Conservation (phyloP, 30 jellyfish, hydroid and myxozoan genomes). For the Kudoa iwatai region DNA sequence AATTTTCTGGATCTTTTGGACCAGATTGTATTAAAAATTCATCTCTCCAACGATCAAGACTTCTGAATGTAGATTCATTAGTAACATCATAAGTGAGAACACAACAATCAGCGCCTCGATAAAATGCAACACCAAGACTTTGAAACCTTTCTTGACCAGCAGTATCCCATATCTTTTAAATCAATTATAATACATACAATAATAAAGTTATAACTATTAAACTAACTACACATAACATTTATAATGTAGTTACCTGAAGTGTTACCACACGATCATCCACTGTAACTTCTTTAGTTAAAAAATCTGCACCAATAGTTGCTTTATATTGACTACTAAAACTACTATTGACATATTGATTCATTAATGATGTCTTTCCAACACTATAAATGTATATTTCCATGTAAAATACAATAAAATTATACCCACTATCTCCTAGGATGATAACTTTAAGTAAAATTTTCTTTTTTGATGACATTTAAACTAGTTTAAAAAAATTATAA, state of each 20-base stretch:
- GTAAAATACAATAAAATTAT: too few relatives aligned
- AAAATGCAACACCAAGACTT: constrained; percentile 87
- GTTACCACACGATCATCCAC: constrained; percentile 89
- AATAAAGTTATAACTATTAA: neutral
- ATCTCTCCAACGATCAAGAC: constrained; percentile 90
- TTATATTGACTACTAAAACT: constrained; percentile 77
- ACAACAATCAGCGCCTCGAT: constrained; percentile 98
- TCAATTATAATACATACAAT: neutral
- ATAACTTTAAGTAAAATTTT: constrained; percentile 59
- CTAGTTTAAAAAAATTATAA: too few relatives aligned
- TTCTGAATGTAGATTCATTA: constrained; percentile 63
- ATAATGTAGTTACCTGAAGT: constrained; percentile 23
- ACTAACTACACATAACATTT: too few relatives aligned
- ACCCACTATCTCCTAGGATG: constrained; percentile 94
- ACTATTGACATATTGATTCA: constrained; percentile 75
- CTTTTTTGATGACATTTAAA: constrained; percentile 64
- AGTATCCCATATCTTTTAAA: constrained; percentile 70
- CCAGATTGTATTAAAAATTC: constrained; percentile 92
- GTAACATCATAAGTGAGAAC: constrained; percentile 83
- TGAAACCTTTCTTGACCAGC: constrained; percentile 97
- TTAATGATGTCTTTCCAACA: constrained; percentile 72
- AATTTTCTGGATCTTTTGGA: constrained; percentile 93
- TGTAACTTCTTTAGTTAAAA: constrained; percentile 62
- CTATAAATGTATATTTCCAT: constrained; percentile 8
- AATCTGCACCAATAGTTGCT: constrained; percentile 93